Base-by-base conservation (phyloP, 1,140 invertebrate genomes). In the Triops cancriformis region DNA sequence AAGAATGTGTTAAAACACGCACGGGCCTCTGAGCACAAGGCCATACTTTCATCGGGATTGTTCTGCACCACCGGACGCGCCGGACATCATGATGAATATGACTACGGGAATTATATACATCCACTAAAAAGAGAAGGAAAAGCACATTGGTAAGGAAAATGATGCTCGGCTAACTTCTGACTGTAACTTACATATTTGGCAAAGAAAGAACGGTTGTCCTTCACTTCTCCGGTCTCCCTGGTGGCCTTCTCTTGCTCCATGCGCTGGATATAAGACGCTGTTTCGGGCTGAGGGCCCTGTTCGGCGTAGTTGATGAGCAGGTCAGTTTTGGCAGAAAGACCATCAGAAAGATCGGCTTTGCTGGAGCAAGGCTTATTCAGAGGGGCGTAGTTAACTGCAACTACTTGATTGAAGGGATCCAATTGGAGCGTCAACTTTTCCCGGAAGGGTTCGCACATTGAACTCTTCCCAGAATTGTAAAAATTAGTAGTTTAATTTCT, bases 161-260 rank as follows among this genome's bases (percentile, higher is more conserved):
- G 74, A 79, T n/a, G 79, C 23, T 80, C 12, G 18, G 45, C 11
- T 41, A 12, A 41, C 26, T 43, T n/a, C 0, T 45, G 78, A 42
- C 77, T 73, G 37, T 51, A 72, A 90, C 93, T 92, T 90, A 97
- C 95, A 88, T 98, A 98, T 97, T 97, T 98, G 0, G 93, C 93
- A 82, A 98, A 89, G 84, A 98, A 98, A 74, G 94, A 96, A 82
- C 94, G 88, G 84, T 96, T 97, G 83, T 98, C 96, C 84, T 93
- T 93, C 75, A 91, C 88, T 82, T 96, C 94, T 37, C 94, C 95
- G 80, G 93, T 91, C 83, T 95, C 92, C 81, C 94, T 91, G 10
- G 95, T 94, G 85, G 94, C 92, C 81, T 91, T 90, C 85, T 98
- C 96, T 78, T 91, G 85, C 84, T 97, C 95, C 43, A 97, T 82